Conservation (phyloP, 2,888 invertebrate genomes). For the Lasioglossum lativentre region DNA sequence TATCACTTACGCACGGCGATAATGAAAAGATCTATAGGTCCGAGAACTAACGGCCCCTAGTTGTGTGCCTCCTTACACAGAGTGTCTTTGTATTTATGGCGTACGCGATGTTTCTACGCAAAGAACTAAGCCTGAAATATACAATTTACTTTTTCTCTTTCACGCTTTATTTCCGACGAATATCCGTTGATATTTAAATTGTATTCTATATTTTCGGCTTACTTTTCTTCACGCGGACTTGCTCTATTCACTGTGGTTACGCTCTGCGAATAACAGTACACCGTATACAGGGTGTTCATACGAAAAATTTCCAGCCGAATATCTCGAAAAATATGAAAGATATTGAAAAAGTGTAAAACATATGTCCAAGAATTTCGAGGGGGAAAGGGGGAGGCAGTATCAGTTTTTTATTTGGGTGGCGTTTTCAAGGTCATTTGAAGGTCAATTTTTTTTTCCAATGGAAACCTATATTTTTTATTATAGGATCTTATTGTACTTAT, state of each 20-base stretch:
- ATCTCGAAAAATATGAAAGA: too few species aligned
- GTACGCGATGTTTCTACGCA: neutral
- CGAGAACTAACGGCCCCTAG: slow-evolving; percentile 48
- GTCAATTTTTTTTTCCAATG: too few species aligned
- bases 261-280: too few species aligned
- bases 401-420: too few species aligned
- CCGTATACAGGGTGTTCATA: too few species aligned
- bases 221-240: neutral
- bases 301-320: too few species aligned
- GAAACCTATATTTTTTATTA: too few species aligned
- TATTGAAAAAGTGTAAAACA: too few species aligned
- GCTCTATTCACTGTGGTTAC: neutral
- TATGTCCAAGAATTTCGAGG: too few species aligned
- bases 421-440: too few species aligned
- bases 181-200: neutral
- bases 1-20: slow-evolving; percentile 83
- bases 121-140: neutral
- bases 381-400: too few species aligned
- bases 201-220: neutral
- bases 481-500: too few species aligned
- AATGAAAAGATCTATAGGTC: slow-evolving; percentile 84
- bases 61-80: neutral
- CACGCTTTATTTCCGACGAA: neutral
- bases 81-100: neutral
- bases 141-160: neutral